Base-by-base conservation (phyloP, 2,113 vertebrate genomes). In the Nematolebias whitei region DNA sequence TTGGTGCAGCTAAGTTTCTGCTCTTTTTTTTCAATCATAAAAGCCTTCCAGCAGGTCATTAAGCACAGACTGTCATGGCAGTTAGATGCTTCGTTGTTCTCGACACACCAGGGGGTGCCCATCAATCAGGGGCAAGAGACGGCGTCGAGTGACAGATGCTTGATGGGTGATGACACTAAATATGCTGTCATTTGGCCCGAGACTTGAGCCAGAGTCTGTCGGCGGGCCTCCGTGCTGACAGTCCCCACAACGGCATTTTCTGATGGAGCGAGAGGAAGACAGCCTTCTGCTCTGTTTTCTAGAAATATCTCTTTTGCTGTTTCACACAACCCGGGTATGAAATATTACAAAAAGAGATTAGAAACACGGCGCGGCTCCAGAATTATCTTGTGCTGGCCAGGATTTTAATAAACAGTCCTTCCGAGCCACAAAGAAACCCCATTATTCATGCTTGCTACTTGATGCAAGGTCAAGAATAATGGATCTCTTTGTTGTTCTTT, bases 161-260 rank as follows among this genome's bases (percentile, higher is more conserved):
- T 85, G 89, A 89, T 85, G 85, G 82, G 66, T 45, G 74, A 81
- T 82, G 81, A 86, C 88, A 79, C 77, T 82, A 80, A 87, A 86
- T 85, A 80, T 73, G 72, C 84, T 79, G 87, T 82, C 85, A 73
- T 76, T 77, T 75, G 67, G 64, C 74, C 70, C 29, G 66, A 78
- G 78, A 85, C 67, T 70, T 55, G 61, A 63, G 80, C 73, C 83
- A 73, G 74, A 76, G 76, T 76, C 72, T 40, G 78, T 77, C 56
- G 74, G 64, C 2, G 1, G 53, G 65, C 53, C 65, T 73, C 3
- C 65, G 68, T 72, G 78, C 72, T 52, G 66, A 49, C 60, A 67
- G 38, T 58, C 60, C 56, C 43, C 52, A 15, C 38, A 24, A 2
- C 39, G 43, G 23, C 38, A 59, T 65, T 68, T 75, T 22, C 45